Evolutionary conservation across 2,113 vertebrate species (phyloP).

Genomic region (Urocolius indicus): DNA sequence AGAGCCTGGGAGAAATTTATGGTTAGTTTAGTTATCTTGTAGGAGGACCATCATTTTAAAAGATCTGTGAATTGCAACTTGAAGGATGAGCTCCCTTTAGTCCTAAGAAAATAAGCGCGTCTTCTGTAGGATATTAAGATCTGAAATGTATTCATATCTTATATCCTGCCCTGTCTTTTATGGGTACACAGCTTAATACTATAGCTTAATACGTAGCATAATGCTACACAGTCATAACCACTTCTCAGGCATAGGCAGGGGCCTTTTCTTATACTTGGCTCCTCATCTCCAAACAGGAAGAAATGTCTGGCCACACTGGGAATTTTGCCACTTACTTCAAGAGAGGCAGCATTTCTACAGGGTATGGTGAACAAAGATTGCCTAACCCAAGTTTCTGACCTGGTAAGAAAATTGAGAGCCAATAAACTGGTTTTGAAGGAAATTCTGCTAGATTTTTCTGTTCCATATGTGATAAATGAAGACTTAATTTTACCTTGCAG

Average conservation of each 20-base stretch:
- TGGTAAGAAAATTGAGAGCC: background rate
- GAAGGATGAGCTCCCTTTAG: background rate
- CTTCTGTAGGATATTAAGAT: background rate
- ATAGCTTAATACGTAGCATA: background rate
- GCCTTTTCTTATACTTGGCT: background rate
- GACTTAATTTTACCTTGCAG: background rate
- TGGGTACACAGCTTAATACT: background rate
- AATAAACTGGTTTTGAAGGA: background rate
- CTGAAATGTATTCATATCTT: background rate
- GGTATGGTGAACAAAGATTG: background rate
- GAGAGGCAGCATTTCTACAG: background rate
- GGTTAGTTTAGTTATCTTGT: background rate
- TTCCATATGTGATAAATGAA: background rate
- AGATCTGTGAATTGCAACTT: background rate
- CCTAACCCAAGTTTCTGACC: background rate
- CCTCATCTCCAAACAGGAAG: background rate
- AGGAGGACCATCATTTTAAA: background rate
- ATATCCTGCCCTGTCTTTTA: background rate
- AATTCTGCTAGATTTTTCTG: background rate
- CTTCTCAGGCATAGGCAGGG: background rate
- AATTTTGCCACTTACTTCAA: background rate
- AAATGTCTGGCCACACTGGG: background rate
- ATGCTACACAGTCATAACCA: background rate
- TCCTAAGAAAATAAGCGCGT: background rate
- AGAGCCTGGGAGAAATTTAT: background rate